Conservation (phyloP, 2,797 vertebrate species). For the Thunnus albacares region DNA sequence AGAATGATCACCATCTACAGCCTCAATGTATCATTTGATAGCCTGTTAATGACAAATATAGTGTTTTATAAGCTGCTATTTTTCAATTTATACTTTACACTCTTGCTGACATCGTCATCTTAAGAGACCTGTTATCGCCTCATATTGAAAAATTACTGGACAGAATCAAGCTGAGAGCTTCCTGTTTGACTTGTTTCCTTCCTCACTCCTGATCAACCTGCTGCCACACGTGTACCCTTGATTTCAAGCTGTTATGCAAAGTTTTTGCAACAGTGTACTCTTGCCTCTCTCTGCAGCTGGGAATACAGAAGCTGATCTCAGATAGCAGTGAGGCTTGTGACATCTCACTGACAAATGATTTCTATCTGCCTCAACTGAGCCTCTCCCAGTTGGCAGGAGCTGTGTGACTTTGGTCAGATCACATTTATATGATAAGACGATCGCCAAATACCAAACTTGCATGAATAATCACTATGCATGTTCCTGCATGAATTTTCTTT, state of each 20-base stretch:
- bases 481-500: constrained; percentile 32
- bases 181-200: constrained; percentile 49
- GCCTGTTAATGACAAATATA: not conserved
- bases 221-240: constrained; percentile 16
- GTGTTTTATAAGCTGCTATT: not conserved
- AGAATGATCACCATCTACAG: not conserved
- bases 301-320: constrained; percentile 11
- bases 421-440: constrained; percentile 47
- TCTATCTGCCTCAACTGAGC: constrained; percentile 17
- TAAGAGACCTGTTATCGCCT: not conserved
- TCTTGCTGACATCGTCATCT: not conserved
- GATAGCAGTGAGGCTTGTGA: constrained; percentile 24
- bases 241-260: constrained; percentile 11
- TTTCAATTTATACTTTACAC: not conserved
- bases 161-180: constrained; percentile 1
- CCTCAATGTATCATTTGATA: not conserved
- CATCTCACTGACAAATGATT: constrained; percentile 55
- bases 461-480: constrained; percentile 29
- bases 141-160: not conserved
- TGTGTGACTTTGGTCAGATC: constrained; percentile 45
- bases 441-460: constrained; percentile 39
- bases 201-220: constrained; percentile 28
- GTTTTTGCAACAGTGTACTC: not conserved
- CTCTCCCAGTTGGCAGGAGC: constrained; percentile 37
- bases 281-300: constrained; percentile 19